A percentile compares a stretch with the other conserved stretches of the same genome.
Conservation (phyloP, 2,888 invertebrate genomes). For the Fissipunctia ypsillon region DNA sequence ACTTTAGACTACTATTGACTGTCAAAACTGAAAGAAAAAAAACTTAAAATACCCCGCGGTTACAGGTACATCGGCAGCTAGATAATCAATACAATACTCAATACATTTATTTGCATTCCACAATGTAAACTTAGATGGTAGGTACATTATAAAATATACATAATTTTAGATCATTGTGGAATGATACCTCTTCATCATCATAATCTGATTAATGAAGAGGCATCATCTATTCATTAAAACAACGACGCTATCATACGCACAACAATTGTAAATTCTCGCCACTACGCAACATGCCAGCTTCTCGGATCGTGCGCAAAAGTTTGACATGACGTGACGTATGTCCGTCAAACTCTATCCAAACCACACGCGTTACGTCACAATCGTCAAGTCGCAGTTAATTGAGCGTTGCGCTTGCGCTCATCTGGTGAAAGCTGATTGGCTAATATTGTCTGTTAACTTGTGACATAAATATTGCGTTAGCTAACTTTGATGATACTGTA, state of each 20-base stretch:
- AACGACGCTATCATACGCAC: background rate
- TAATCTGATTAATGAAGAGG: background rate
- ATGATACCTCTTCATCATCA: too few species aligned
- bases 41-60: background rate
- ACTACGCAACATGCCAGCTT: slow-evolving; percentile 18
- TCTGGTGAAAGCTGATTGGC: slow-evolving; percentile 59
- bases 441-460: slow-evolving; percentile 41
- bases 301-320: slow-evolving; percentile 9
- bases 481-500: slow-evolving; percentile 38
- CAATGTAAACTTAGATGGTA: too few species aligned
- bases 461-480: slow-evolving; percentile 50
- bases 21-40: background rate
- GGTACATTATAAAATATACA: too few species aligned
- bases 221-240: background rate
- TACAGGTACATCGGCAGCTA: background rate
- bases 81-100: too few species aligned
- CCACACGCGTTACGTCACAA: slow-evolving; percentile 46
- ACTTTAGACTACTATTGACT: background rate
- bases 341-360: slow-evolving; percentile 35
- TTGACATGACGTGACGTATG: slow-evolving; percentile 41
- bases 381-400: slow-evolving; percentile 38
- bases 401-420: slow-evolving; percentile 46
- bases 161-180: too few species aligned
- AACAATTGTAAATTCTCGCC: background rate
- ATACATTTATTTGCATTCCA: too few species aligned